phyloP scores from a whole-genome alignment of 1,140 invertebrate genomes.

The Yoshiicerus persimilis region DNA sequence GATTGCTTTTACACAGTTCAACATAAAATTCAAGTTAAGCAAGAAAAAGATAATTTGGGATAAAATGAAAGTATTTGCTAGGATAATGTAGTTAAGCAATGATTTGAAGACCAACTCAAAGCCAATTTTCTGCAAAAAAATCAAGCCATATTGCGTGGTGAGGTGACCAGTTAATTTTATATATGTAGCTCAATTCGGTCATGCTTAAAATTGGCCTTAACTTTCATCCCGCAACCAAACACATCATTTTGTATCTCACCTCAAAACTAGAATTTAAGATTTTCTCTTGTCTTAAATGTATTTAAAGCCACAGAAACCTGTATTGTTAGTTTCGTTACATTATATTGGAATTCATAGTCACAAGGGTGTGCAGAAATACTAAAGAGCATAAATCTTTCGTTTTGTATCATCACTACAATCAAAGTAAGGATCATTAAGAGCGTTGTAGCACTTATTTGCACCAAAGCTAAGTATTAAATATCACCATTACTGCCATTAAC shows the following conservation, averaged over 20 bases:
- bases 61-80: neutral
- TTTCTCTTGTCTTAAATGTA: neutral
- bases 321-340: neutral
- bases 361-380: neutral
- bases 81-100: neutral
- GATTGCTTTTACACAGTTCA: neutral
- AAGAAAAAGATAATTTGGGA: neutral
- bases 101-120: neutral
- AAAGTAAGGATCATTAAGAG: neutral
- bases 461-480: neutral
- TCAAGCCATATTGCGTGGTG: neutral
- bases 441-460: neutral
- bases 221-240: constrained; percentile 1
- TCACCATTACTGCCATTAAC: neutral
- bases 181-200: neutral
- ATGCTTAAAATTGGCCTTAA: constrained; percentile 18
- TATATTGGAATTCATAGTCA: neutral
- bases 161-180: neutral
- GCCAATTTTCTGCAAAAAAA: neutral
- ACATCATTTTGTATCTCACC: neutral
- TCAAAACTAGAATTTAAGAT: neutral
- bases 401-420: neutral
- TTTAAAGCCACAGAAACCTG: neutral
- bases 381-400: neutral
- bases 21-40: neutral